A percentile compares a stretch with the other conserved stretches of the same genome.
Conservation (phyloP, 1,140 invertebrate species). For the Danaus plexippus region DNA sequence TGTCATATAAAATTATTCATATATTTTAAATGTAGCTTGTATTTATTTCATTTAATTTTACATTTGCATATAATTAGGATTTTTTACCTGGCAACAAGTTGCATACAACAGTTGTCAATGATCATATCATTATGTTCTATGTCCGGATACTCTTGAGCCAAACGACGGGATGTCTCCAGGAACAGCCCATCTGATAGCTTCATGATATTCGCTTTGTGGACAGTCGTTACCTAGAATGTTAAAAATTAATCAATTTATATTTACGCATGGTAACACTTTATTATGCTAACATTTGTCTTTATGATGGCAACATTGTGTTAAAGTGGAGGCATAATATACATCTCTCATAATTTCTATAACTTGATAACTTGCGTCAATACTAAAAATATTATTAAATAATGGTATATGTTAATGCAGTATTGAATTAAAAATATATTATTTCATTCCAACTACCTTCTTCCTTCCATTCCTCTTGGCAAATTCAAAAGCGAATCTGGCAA, state of each 20-base stretch:
- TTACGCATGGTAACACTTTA: not conserved
- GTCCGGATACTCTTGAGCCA: constrained; percentile 97
- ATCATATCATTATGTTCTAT: constrained; percentile 97
- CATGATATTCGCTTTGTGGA: constrained; percentile 99
- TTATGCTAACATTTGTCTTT: no score
- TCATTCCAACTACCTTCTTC: constrained; percentile 79
- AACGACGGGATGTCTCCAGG: constrained; percentile 86
- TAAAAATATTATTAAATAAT: not conserved
- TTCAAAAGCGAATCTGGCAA: constrained; percentile 96
- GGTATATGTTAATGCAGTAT: no score
- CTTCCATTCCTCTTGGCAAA: constrained; percentile 90
- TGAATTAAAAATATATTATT: no score
- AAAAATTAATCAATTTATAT: constrained; percentile 2
- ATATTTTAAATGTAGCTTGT: no score
- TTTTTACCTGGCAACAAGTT: constrained; percentile 87
- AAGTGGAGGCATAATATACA: no score
- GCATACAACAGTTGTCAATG: constrained; percentile 97
- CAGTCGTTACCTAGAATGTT: constrained; percentile 80
- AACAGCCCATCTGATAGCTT: constrained; percentile 97
- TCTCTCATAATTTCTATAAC: no score
- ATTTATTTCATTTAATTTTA: no score
- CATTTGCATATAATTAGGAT: no score
- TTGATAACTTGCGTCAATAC: not conserved
- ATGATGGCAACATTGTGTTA: no score
- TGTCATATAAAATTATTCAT: no score